Percentiles rank a stretch among this genome's conserved stretches.
phyloP scores from a whole-genome alignment of 2,113 vertebrate species.

The Physeter macrocephalus region DNA sequence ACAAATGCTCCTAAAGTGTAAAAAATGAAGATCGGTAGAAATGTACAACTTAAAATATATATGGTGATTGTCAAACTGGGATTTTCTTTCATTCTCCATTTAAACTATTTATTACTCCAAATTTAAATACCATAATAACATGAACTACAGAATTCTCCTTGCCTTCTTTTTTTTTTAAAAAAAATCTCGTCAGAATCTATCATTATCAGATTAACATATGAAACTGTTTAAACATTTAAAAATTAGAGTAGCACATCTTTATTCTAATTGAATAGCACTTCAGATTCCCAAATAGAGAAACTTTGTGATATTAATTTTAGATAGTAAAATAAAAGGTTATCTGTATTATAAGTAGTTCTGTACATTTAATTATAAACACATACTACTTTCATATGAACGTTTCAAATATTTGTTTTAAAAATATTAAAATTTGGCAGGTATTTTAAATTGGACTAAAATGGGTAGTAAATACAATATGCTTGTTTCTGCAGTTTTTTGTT shows the following conservation, averaged over 20 bases:
- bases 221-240: conserved; percentile 21
- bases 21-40: not conserved
- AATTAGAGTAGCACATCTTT: not conserved
- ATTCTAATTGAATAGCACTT: not conserved
- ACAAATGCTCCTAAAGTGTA: not conserved
- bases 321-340: not conserved
- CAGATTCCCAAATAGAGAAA: not conserved
- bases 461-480: not conserved
- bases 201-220: not conserved
- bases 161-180: not conserved
- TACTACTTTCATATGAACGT: not conserved
- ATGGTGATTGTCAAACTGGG: not conserved
- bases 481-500: not conserved
- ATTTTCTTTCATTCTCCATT: not conserved
- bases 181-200: not conserved
- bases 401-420: not conserved
- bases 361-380: not conserved
- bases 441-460: not conserved
- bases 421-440: not conserved
- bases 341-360: not conserved
- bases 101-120: not conserved
- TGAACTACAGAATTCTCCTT: not conserved
- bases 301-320: not conserved
- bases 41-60: not conserved
- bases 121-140: not conserved